Conservation (phyloP, 1,140 invertebrate genomes). For the Drosophila rufa region DNA sequence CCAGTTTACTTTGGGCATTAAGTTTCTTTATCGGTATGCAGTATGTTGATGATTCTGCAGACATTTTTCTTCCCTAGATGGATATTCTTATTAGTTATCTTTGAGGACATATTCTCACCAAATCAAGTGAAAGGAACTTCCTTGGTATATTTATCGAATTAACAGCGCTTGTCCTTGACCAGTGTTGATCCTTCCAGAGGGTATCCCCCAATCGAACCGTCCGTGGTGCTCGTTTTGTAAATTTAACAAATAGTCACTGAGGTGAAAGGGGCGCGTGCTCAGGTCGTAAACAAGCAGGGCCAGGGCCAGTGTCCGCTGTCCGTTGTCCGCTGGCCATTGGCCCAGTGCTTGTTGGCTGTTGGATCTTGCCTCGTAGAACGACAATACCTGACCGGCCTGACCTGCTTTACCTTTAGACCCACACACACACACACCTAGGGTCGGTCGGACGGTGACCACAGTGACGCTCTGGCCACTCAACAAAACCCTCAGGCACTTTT, state of each 20-base stretch:
- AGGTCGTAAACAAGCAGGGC: constrained; percentile 72
- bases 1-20: no score
- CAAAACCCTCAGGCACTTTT: constrained; percentile 83
- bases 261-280: constrained; percentile 73
- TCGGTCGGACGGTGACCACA: constrained; percentile 59
- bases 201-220: constrained; percentile 53
- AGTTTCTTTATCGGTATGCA: neutral
- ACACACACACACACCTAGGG: constrained; percentile 25
- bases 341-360: neutral
- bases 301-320: constrained; percentile 26
- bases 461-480: constrained; percentile 73
- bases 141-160: neutral
- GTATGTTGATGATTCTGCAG: neutral
- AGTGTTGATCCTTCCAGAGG: constrained; percentile 25
- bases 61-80: neutral
- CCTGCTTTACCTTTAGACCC: constrained; percentile 72
- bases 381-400: constrained; percentile 77
- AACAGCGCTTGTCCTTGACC: constrained; percentile 7
- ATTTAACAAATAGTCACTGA: constrained; percentile 80
- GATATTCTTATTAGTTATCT: neutral
- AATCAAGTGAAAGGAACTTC: neutral
- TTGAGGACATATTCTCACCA: neutral
- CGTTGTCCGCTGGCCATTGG: constrained; percentile 10
- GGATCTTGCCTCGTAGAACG: constrained; percentile 44
- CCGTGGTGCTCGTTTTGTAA: constrained; percentile 66